These are phyloP conservation scores for Elysia crispata DNA, from an alignment of 2,888 invertebrate genomes.

Conservation along the genomic window DNA sequence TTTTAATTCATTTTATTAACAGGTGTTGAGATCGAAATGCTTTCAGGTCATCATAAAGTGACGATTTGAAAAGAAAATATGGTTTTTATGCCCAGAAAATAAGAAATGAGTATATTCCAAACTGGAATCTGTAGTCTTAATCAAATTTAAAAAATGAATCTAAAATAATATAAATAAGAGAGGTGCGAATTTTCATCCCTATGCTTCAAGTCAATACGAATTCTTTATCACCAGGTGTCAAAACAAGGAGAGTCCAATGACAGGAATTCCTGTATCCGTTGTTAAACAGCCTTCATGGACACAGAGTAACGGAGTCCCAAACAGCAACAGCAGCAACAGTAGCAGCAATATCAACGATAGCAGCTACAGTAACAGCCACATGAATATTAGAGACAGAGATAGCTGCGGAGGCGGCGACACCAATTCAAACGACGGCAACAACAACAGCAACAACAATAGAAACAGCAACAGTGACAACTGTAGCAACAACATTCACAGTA, in stretches of 20 bases:
- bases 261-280: slow-evolving; percentile 71
- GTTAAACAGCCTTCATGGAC: slow-evolving; percentile 69
- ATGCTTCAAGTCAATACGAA: no score
- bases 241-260: slow-evolving; percentile 67
- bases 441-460: slow-evolving; percentile 37
- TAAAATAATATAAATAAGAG: no score
- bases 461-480: slow-evolving; percentile 28
- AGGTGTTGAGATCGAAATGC: no score
- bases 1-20: no score
- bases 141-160: no score
- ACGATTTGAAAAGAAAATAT: no score
- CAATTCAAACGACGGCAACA: slow-evolving; percentile 26
- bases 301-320: slow-evolving; percentile 53
- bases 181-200: no score
- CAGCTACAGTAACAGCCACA: slow-evolving; percentile 44
- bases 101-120: no score
- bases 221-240: slow-evolving; percentile 60
- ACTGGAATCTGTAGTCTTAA: no score
- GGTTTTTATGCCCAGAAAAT: no score
- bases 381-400: background rate
- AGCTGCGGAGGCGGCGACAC: background rate
- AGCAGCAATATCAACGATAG: background rate
- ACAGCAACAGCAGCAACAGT: no score
- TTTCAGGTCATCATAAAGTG: no score
- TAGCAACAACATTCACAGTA: slow-evolving; percentile 35